These are phyloP conservation scores for Mus pahari DNA, from an alignment of 2,113 vertebrate species.

Conservation along the genomic window DNA sequence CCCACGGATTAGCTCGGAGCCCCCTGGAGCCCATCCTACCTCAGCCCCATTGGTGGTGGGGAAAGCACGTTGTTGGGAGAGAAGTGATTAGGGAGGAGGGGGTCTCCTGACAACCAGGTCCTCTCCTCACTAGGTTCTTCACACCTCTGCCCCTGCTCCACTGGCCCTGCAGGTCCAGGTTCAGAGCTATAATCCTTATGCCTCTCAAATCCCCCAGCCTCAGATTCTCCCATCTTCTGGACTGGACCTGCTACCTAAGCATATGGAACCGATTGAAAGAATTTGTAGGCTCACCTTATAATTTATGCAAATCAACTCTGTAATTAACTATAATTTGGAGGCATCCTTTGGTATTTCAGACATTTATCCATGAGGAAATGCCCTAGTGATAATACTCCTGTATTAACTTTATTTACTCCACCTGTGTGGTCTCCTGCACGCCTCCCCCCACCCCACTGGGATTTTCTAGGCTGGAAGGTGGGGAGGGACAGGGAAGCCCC, in stretches of 20 bases:
- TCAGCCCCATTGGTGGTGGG: background rate
- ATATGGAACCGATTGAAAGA: constrained; percentile 87
- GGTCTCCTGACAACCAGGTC: background rate
- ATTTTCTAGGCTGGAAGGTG: constrained; percentile 71
- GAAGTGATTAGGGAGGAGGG: constrained; percentile 4
- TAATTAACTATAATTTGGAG: constrained; percentile 93
- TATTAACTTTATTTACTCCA: constrained; percentile 88
- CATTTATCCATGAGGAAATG: constrained; percentile 89
- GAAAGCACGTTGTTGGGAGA: background rate
- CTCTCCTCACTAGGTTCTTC: background rate
- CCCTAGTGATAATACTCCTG: constrained; percentile 85
- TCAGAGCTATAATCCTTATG: background rate
- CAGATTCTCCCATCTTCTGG: constrained; percentile 75
- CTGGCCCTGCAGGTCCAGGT: background rate
- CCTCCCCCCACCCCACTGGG: background rate
- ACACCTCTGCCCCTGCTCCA: background rate
- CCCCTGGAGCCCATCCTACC: background rate
- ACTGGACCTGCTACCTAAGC: constrained; percentile 86
- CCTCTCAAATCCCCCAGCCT: background rate
- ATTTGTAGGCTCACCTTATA: constrained; percentile 89
- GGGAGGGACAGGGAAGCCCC: constrained; percentile 77
- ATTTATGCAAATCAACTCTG: constrained; percentile 90
- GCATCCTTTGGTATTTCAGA: constrained; percentile 88
- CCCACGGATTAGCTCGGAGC: background rate
- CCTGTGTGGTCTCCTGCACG: constrained; percentile 85